A percentile compares a stretch with the other conserved stretches of the same genome.
phyloP scores from a whole-genome alignment of 2,113 vertebrate species.

The Globicephala melas region DNA sequence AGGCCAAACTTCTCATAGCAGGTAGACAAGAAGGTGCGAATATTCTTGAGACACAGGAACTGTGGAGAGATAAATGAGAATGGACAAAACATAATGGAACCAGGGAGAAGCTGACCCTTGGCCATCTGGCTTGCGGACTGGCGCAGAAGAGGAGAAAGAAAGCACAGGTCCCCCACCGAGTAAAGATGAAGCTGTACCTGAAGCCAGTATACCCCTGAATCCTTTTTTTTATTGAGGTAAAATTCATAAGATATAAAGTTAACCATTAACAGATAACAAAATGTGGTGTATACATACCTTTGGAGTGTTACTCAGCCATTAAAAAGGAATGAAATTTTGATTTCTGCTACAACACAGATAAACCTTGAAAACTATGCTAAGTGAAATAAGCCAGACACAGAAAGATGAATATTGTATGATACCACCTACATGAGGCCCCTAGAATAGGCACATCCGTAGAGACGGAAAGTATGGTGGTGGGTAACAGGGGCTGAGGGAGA shows the following conservation, averaged over 20 bases:
- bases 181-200: background rate
- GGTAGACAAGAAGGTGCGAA: constrained; percentile 89
- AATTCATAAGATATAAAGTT: background rate
- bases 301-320: background rate
- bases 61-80: constrained; percentile 55
- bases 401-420: background rate
- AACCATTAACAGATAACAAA: background rate
- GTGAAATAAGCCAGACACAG: background rate
- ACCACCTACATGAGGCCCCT: background rate
- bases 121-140: background rate
- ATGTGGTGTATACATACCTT: background rate
- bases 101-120: background rate
- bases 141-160: background rate
- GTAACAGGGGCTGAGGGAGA: background rate
- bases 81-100: accelerated
- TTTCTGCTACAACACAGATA: background rate
- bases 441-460: background rate
- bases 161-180: no score
- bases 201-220: background rate
- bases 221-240: background rate
- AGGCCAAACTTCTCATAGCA: constrained; percentile 90
- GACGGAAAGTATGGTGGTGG: background rate
- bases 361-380: background rate
- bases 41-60: constrained; percentile 98
- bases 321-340: background rate